A percentile compares a stretch with the other conserved stretches of the same genome.
Evolutionary conservation across 2,113 vertebrate species (phyloP).

Genomic region (Jaculus jaculus): DNA sequence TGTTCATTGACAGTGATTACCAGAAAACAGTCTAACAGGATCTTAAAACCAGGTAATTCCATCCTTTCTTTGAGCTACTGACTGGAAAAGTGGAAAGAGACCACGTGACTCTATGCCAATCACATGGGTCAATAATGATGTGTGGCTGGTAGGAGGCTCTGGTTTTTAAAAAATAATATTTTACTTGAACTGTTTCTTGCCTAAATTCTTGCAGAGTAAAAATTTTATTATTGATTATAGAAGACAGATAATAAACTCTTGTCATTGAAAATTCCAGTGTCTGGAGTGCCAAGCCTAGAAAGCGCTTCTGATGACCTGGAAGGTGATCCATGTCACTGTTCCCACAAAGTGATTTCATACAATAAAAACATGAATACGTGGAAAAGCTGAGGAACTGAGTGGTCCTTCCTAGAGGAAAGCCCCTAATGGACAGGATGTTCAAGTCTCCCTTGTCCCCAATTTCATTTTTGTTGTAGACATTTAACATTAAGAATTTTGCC

Average conservation of each 20-base stretch:
- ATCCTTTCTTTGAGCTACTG: neutral
- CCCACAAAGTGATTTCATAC: neutral
- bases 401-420: neutral
- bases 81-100: neutral
- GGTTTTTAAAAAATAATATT: constrained; percentile 35
- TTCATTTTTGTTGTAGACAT: constrained; percentile 12
- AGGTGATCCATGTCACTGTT: neutral
- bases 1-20: neutral
- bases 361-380: neutral
- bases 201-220: neutral
- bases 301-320: neutral
- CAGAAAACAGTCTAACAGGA: constrained; percentile 1
- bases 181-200: constrained; percentile 36
- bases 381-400: neutral
- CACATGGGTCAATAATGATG: neutral
- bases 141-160: neutral
- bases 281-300: neutral
- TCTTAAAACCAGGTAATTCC: neutral
- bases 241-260: neutral
- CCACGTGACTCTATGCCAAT: accelerated
- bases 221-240: neutral
- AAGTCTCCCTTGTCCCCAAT: neutral
- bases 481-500: neutral
- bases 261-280: neutral
- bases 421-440: too few relatives aligned